Percentiles rank a stretch among this genome's conserved stretches.
Evolutionary conservation across 1,140 invertebrate species (phyloP).

Genomic region (Leptopilina boulardi): DNA sequence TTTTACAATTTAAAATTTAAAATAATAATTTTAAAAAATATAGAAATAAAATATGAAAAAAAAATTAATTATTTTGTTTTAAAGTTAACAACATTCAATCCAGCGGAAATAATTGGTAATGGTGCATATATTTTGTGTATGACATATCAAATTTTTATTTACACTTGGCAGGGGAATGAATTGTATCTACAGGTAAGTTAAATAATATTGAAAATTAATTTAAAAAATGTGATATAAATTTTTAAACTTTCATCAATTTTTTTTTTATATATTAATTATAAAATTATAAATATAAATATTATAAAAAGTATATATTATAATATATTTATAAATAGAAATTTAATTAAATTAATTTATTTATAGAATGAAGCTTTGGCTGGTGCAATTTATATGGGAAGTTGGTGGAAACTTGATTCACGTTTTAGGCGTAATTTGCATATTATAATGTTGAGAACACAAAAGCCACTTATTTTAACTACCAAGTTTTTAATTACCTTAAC

Average conservation of each 20-base stretch:
- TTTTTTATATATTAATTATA: no score
- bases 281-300: neutral
- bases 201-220: neutral
- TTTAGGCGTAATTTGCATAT: conserved; percentile 70
- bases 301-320: no score
- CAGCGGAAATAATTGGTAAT: conserved; percentile 73
- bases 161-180: conserved; percentile 77
- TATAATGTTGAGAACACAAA: conserved; percentile 72
- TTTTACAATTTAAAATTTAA: no score
- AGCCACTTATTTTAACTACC: conserved; percentile 70
- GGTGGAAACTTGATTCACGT: conserved; percentile 69
- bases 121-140: conserved; percentile 73
- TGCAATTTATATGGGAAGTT: conserved; percentile 71
- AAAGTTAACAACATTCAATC: conserved; percentile 60
- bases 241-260: no score
- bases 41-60: neutral
- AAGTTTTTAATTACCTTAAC: conserved; percentile 75
- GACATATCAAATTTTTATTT: conserved; percentile 77
- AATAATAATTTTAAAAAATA: neutral
- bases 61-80: conserved; percentile 22
- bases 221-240: no score
- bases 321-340: neutral
- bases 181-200: conserved; percentile 66
- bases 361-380: conserved; percentile 68
- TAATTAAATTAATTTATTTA: conserved; percentile 34